These are phyloP conservation scores for Parapsyche elsis DNA, from an alignment of 1,140 invertebrate genomes.

Conservation along the genomic window DNA sequence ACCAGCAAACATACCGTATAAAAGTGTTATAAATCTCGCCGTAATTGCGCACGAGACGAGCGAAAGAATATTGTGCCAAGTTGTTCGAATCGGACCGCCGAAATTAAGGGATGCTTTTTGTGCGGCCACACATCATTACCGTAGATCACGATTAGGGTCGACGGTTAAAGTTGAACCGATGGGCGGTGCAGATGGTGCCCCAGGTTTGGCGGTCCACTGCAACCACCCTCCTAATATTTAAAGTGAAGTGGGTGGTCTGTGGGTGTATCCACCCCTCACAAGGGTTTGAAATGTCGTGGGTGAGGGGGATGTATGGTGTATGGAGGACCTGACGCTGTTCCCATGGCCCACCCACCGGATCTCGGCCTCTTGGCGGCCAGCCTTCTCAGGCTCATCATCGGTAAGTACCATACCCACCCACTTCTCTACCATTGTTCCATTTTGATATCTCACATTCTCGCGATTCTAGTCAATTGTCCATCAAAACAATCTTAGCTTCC, in stretches of 20 bases:
- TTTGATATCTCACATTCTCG: too few species aligned
- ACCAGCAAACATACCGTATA: conserved; percentile 6
- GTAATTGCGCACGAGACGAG: background rate
- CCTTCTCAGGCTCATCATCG: conserved; percentile 67
- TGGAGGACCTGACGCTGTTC: conserved; percentile 58
- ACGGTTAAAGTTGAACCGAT: background rate
- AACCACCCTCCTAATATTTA: background rate
- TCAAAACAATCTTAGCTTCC: too few species aligned
- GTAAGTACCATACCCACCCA: conserved; percentile 58
- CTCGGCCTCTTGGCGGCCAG: conserved; percentile 65
- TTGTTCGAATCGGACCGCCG: background rate
- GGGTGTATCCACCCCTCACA: background rate
- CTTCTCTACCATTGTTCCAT: too few species aligned
- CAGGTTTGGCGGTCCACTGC: background rate
- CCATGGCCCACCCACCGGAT: conserved; percentile 67
- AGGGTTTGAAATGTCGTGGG: conserved; percentile 41
- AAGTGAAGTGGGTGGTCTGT: background rate
- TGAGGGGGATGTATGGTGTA: conserved; percentile 55
- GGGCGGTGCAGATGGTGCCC: conserved; percentile 9
- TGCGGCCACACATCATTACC: background rate
- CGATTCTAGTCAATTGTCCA: too few species aligned
- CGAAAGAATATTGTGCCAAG: background rate
- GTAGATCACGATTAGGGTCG: conserved; percentile 12
- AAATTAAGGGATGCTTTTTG: background rate
- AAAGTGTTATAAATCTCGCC: conserved; percentile 1